These are phyloP conservation scores for Zaprionus vittiger DNA, from an alignment of 1,140 invertebrate species.

Conservation along the genomic window DNA sequence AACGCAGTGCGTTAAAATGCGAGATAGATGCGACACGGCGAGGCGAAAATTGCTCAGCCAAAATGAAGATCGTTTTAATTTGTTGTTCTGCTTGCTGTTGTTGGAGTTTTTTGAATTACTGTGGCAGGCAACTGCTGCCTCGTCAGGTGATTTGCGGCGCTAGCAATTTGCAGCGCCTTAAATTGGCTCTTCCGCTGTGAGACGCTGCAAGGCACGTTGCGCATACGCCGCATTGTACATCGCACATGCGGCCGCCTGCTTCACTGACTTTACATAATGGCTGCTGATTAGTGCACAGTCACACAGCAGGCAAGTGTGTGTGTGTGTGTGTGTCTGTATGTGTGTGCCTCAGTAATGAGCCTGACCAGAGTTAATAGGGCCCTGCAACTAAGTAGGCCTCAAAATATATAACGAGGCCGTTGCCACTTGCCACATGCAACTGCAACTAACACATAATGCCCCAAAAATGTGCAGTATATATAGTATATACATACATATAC, in stretches of 20 bases:
- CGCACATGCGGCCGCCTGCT: conserved; percentile 40
- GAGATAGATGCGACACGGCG: conserved; percentile 28
- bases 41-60: conserved; percentile 71
- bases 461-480: conserved; percentile 4
- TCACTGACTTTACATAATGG: conserved; percentile 77
- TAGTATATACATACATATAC: conserved; percentile 20
- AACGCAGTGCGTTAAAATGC: conserved; percentile 61
- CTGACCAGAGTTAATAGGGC: conserved; percentile 66
- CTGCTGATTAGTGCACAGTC: conserved; percentile 64
- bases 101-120: neutral
- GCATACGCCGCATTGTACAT: conserved; percentile 49
- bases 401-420: conserved; percentile 68
- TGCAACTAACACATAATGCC: conserved; percentile 15
- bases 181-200: conserved; percentile 20
- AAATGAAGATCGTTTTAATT: conserved; percentile 83
- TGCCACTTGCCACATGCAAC: conserved; percentile 42
- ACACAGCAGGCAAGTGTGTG: neutral
- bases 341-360: conserved; percentile 34
- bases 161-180: conserved; percentile 49
- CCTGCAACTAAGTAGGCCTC: conserved; percentile 70
- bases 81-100: conserved; percentile 33
- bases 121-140: neutral
- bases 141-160: conserved; percentile 47
- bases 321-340: neutral
- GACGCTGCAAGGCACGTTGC: conserved; percentile 34